Evolutionary conservation across 2,888 invertebrate genomes (phyloP).

Genomic region (Rhagium mordax): DNA sequence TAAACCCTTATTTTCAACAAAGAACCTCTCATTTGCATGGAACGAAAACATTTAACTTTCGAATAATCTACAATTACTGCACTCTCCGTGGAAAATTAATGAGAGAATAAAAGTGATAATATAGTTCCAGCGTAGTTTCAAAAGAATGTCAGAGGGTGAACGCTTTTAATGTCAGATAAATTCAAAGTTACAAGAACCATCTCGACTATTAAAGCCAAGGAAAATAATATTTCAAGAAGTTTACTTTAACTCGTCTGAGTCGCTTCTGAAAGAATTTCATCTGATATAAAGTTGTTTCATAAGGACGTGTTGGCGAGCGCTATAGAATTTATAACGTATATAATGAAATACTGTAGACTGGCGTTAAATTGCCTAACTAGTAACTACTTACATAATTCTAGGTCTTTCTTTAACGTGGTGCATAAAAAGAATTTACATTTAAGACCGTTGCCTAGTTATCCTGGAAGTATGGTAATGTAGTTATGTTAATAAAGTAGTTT

Average conservation of each 20-base stretch:
- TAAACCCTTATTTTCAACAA: conserved; percentile 9
- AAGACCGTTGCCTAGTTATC: too few species aligned
- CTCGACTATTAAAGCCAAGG: not conserved
- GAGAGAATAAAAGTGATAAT: not conserved
- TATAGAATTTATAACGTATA: not conserved
- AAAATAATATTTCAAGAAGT: conserved; percentile 4
- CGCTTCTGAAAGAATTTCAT: not conserved
- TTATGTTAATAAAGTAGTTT: too few species aligned
- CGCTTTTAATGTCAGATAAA: conserved; percentile 15
- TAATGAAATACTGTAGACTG: not conserved
- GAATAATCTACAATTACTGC: conserved; percentile 13
- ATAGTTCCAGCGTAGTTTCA: not conserved
- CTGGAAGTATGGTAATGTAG: too few species aligned
- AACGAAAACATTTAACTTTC: not conserved
- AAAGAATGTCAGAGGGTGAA: conserved; percentile 3
- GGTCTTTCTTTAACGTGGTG: not conserved
- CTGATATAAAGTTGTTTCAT: not conserved
- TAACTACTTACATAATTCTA: not conserved
- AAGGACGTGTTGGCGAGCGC: too few species aligned
- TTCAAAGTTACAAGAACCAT: not conserved
- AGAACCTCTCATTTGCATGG: conserved; percentile 15
- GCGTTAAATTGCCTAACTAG: not conserved
- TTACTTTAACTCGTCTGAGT: not conserved
- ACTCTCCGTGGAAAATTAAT: not conserved
- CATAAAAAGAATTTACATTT: too few species aligned